Conservation (phyloP, 2,797 vertebrate species). For the Microcaecilia unicolor region DNA sequence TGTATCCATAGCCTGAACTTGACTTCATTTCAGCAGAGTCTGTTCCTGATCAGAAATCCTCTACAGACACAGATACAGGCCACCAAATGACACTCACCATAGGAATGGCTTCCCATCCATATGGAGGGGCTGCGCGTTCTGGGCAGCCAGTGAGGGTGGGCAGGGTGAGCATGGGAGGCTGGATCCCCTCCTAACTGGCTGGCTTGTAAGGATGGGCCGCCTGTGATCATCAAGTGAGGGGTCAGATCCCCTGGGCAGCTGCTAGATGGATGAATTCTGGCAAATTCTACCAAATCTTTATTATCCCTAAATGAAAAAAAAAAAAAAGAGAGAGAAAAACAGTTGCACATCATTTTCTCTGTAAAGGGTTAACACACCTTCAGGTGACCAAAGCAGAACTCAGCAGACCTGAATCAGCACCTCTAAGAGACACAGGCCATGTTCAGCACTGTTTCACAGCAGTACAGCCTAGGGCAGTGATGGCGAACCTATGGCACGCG, state of each 20-base stretch:
- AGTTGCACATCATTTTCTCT: no score
- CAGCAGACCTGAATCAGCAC: no score
- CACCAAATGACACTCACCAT: constrained; percentile 55
- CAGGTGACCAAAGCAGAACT: no score
- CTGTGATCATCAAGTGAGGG: constrained; percentile 82
- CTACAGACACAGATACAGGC: neutral
- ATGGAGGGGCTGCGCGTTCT: constrained; percentile 90
- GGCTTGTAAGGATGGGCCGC: constrained; percentile 74
- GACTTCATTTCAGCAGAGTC: neutral
- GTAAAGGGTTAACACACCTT: no score
- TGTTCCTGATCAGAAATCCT: neutral
- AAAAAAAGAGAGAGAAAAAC: no score
- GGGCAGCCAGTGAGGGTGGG: constrained; percentile 90
- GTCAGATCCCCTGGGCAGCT: constrained; percentile 84
- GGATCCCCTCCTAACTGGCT: constrained; percentile 78
- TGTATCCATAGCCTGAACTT: neutral
- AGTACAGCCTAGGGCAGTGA: no score
- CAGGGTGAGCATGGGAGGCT: constrained; percentile 71
- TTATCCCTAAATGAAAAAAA: constrained; percentile 58
- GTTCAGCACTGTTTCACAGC: no score
- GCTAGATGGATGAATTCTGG: constrained; percentile 80
- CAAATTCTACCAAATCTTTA: constrained; percentile 88
- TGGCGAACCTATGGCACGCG: no score
- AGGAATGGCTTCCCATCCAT: constrained; percentile 95
- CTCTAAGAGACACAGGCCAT: no score